phyloP scores from a whole-genome alignment of 2,113 vertebrate species.

The Raja brachyura region DNA sequence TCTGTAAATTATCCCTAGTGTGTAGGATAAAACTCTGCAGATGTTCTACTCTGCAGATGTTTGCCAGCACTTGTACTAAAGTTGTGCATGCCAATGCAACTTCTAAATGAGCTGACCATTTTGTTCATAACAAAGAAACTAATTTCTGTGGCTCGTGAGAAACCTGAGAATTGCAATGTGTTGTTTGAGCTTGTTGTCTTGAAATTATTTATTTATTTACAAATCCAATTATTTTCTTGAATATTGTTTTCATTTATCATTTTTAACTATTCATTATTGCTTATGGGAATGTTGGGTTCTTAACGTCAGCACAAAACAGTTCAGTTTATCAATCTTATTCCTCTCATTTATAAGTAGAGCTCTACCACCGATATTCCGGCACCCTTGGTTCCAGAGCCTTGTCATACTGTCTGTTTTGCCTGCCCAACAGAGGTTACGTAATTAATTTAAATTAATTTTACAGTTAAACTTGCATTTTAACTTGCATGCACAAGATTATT shows the following conservation, averaged over 20 bases:
- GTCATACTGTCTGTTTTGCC: no score
- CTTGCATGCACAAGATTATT: no score
- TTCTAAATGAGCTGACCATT: background rate
- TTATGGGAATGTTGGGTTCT: background rate
- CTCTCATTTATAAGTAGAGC: background rate
- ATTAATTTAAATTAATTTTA: no score
- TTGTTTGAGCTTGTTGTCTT: background rate
- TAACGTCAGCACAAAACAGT: background rate
- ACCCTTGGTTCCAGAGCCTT: no score
- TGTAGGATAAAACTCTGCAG: no score
- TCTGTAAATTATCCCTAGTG: no score
- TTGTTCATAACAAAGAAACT: background rate
- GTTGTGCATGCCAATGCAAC: background rate
- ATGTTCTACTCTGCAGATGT: background rate
- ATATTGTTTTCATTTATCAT: background rate
- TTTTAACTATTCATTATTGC: background rate
- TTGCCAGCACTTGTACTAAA: background rate
- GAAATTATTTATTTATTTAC: background rate
- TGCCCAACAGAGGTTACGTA: no score
- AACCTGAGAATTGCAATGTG: background rate
- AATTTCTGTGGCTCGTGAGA: background rate
- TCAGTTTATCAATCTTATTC: background rate
- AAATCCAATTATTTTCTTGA: background rate
- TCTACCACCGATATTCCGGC: no score
- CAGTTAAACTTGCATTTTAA: no score